Percentiles rank a stretch among this genome's conserved stretches.
phyloP scores from a whole-genome alignment of 2,888 invertebrate genomes.

The Brenthis daphne region DNA sequence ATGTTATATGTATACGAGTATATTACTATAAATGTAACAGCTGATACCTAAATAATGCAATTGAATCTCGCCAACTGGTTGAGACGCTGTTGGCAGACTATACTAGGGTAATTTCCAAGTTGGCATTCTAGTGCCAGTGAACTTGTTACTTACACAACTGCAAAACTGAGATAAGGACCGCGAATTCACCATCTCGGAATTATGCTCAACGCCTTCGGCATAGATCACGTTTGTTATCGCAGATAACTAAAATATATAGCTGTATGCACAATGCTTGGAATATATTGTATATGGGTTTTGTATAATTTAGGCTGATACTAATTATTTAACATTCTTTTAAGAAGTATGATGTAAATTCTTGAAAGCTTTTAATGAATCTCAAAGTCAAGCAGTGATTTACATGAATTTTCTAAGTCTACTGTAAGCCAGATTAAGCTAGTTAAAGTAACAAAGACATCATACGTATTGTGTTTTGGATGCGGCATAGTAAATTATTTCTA shows the following conservation, averaged over 20 bases:
- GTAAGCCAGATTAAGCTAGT: background rate
- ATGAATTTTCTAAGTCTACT: background rate
- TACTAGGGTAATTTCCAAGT: constrained; percentile 37
- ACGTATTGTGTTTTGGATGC: background rate
- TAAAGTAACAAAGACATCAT: background rate
- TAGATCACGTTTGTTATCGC: constrained; percentile 42
- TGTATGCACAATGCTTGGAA: constrained; percentile 34
- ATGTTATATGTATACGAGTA: background rate
- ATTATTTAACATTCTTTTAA: background rate
- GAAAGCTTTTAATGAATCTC: constrained; percentile 1
- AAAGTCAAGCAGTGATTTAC: background rate
- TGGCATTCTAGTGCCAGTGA: constrained; percentile 58
- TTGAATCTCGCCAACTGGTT: constrained; percentile 29
- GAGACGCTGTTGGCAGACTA: constrained; percentile 29
- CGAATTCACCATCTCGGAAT: constrained; percentile 44
- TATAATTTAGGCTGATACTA: background rate
- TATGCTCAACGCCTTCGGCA: constrained; percentile 40
- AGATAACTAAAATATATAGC: constrained; percentile 40
- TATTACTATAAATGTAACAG: constrained; percentile 22
- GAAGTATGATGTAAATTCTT: background rate
- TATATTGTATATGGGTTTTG: constrained; percentile 4
- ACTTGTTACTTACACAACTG: constrained; percentile 65
- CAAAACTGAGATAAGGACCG: constrained; percentile 56
- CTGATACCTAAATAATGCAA: constrained; percentile 29
- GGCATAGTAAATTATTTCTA: background rate